These are phyloP conservation scores for Chymomyza caudatula DNA, from an alignment of 2,888 invertebrate species.

Conservation along the genomic window DNA sequence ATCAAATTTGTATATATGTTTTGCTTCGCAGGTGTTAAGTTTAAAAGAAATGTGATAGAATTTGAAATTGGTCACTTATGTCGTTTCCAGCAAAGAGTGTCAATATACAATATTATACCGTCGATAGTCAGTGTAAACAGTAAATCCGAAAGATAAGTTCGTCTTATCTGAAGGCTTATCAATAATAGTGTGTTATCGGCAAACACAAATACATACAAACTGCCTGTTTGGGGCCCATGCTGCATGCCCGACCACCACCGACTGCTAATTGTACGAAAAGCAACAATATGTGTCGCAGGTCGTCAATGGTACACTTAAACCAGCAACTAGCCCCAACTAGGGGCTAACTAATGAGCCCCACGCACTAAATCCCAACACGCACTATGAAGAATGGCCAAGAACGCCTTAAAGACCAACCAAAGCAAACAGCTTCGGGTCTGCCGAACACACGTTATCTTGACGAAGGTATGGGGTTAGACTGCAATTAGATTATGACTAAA, in stretches of 20 bases:
- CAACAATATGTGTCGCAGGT: no score
- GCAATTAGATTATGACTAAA: background rate
- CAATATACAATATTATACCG: no score
- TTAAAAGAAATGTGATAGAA: no score
- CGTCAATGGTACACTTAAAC: no score
- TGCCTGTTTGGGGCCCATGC: background rate
- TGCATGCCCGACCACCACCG: background rate
- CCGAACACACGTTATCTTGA: background rate
- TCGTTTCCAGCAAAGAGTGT: no score
- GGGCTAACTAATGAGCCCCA: background rate
- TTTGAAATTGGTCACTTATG: no score
- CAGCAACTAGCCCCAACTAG: background rate
- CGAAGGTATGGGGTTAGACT: background rate
- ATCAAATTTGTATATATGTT: no score
- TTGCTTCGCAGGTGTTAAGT: no score
- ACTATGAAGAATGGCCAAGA: background rate
- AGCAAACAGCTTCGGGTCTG: background rate
- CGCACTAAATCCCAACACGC: background rate
- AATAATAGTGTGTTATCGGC: background rate
- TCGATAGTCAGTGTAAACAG: no score
- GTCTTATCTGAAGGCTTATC: background rate
- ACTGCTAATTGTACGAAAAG: no score
- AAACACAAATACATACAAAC: background rate
- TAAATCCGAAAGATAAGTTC: background rate
- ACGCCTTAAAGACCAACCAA: background rate